Evolutionary conservation across 2,888 invertebrate species (phyloP), one percentile per base, ranked within the genome.

Genomic region (Tridacna crocea): DNA sequence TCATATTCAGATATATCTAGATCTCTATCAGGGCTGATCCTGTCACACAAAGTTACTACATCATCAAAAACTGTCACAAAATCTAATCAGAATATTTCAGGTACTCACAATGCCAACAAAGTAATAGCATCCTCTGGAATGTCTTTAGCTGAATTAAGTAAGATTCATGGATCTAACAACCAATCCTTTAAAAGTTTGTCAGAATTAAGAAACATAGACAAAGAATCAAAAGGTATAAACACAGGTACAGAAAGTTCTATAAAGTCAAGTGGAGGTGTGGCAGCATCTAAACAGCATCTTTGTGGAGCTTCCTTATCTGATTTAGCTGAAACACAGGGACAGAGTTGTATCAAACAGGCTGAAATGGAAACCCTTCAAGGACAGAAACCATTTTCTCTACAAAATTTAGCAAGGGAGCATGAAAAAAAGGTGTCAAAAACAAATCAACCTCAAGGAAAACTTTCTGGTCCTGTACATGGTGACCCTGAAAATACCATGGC

Each of bases 331-430:
- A 19, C 1, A 55, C 19, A 19, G 15, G 55, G 19, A 55, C 1
- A 6, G 55, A 55, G 36, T 36, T 36, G 8, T 36, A 36, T 36
- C 36, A 36, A 36, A 36, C 36, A 36, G 36, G 8, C 36, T 36
- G 36, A 2, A 36, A 8, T 36, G 36, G 36, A 36, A 36, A 36
- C 36, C 8, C 36, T 4, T 36, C 3, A 36, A 36, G 36, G 36
- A 8, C 36, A 36, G 36, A 36, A 36, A 36, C 36, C 36, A 36
- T 36, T 36, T 4, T 76, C 73, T 10, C 75, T 78, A 24, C 70
- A 75, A 63, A 66, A 63, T 19, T 26, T 76, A 15, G 75, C 80
- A 48, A 78, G 46, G 36, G 22, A 36, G 27, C 22, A 65, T 46
- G 46, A 46, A 0, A 26, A 26, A 8, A 65, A 65, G n/a, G 22